Conservation (phyloP, 2,888 invertebrate genomes). For the Chloroclysta siterata region DNA sequence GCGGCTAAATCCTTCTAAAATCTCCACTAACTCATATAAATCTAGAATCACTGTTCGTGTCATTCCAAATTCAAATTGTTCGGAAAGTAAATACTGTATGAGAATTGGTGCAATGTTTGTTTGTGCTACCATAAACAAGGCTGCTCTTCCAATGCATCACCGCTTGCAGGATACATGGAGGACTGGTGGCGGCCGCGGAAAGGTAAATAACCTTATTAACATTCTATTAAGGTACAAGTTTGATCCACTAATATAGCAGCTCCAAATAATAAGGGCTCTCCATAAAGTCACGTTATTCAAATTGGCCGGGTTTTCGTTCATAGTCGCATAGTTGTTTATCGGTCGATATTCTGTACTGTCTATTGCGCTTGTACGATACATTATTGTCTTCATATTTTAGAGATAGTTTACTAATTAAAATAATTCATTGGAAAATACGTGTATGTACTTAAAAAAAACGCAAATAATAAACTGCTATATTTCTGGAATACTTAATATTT, state of each 20-base stretch:
- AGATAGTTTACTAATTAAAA: too few species aligned
- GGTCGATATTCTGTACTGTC: too few species aligned
- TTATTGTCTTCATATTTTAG: too few species aligned
- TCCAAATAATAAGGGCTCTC: background rate
- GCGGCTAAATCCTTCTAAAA: background rate
- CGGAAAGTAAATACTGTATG: slow-evolving; percentile 82
- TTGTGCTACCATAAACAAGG: slow-evolving; percentile 86
- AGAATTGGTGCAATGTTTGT: slow-evolving; percentile 83
- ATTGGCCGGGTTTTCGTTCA: background rate
- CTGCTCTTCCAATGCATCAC: slow-evolving; percentile 92
- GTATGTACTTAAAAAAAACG: too few species aligned
- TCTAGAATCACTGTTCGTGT: slow-evolving; percentile 3
- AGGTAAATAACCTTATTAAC: slow-evolving; percentile 89
- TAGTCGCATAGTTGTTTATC: too few species aligned
- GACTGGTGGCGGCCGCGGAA: slow-evolving; percentile 98
- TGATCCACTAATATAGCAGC: slow-evolving; percentile 45
- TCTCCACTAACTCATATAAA: background rate
- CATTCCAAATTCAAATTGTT: slow-evolving; percentile 35
- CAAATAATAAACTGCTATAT: slow-evolving; percentile 10
- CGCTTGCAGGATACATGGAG: slow-evolving; percentile 98
- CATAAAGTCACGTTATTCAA: background rate
- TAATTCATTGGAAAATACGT: too few species aligned
- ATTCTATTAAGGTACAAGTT: slow-evolving; percentile 49
- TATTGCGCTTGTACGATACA: too few species aligned
- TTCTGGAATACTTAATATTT: slow-evolving; percentile 4